Evolutionary conservation across 2,797 vertebrate species (phyloP), one percentile per base, ranked within the genome.

Genomic region (Todus mexicanus): DNA sequence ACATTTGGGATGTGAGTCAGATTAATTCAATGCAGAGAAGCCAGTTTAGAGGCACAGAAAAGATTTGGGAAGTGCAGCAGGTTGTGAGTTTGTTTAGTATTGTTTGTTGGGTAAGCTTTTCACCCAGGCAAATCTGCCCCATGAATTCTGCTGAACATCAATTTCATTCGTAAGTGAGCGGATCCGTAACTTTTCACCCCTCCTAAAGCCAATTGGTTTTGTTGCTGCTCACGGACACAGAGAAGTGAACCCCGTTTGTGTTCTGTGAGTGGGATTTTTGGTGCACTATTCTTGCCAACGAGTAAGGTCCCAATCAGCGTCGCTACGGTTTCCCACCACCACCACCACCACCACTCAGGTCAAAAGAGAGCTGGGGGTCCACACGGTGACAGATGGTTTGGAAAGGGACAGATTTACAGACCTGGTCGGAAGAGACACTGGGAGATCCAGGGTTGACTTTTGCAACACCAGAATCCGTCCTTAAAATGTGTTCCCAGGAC

Each of bases 361-460:
- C 60, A 77, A 50, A 80, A 73, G 56, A 65, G 79, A 45, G 94
- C 81, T 81, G 92, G 94, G 90, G 87, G 76, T 93, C 95, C 96
- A 93, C 31, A 16, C 51, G 86, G 84, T 29, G 85, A 79, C 91
- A 95, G 87, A 76, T 10, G 54, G 59, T 94, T 96, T 95, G 63
- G 72, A 92, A 85, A 90, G 71, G 85, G 85, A 89, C 57, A 33
- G 78, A 89, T 92, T 93, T 97, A 97, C 97, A 97, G 97, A 98
- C 97, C 97, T 97, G 97, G 93, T 95, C 83, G 80, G 96, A 97
- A 92, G 97, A 96, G 96, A 95, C 97, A 97, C 87, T 91, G 94
- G 95, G 95, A 96, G 95, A 92, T 97, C 96, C 97, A 97, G 97
- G 95, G 95, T 70, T 96, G 85, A 95, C 96, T 95, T 97, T 95